These are phyloP conservation scores for Augochlorella aurata DNA, from an alignment of 2,888 invertebrate genomes.

Conservation along the genomic window DNA sequence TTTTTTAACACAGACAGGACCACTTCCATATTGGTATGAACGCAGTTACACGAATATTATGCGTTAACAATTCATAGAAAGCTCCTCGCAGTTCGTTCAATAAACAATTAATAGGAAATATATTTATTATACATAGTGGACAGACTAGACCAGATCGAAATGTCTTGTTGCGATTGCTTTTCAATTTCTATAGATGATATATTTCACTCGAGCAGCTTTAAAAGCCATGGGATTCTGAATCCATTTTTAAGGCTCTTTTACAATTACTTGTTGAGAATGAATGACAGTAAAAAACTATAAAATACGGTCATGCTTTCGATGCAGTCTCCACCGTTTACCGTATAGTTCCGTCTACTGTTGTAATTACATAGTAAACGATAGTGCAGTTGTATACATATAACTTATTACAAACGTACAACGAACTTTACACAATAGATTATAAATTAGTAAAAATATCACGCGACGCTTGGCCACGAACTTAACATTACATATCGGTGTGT, in stretches of 20 bases:
- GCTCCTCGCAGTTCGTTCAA: constrained; percentile 52
- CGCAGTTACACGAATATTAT: constrained; percentile 49
- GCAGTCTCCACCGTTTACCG: constrained; percentile 38
- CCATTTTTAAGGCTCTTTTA: constrained; percentile 30
- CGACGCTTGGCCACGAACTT: constrained; percentile 22
- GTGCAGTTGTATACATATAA: constrained; percentile 32
- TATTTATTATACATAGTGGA: constrained; percentile 71
- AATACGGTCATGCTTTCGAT: constrained; percentile 50
- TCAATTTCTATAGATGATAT: constrained; percentile 30
- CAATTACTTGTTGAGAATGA: constrained; percentile 39
- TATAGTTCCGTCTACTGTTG: constrained; percentile 40
- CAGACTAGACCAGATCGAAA: constrained; percentile 69
- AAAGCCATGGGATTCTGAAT: constrained; percentile 24
- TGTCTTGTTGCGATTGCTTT: constrained; percentile 41
- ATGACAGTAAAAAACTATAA: constrained; percentile 66
- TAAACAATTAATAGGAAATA: constrained; percentile 57
- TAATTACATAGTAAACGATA: constrained; percentile 32
- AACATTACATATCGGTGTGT: constrained; percentile 24
- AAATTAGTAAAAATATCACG: constrained; percentile 27
- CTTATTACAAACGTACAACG: constrained; percentile 35
- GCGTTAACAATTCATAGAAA: constrained; percentile 62
- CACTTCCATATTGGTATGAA: constrained; percentile 34
- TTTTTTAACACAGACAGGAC: constrained; percentile 32
- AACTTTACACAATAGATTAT: constrained; percentile 38
- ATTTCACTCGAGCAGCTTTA: constrained; percentile 26